Evolutionary conservation across 2,888 invertebrate genomes (phyloP), one percentile per base, ranked within the genome.

Genomic region (Eristalis tenax): DNA sequence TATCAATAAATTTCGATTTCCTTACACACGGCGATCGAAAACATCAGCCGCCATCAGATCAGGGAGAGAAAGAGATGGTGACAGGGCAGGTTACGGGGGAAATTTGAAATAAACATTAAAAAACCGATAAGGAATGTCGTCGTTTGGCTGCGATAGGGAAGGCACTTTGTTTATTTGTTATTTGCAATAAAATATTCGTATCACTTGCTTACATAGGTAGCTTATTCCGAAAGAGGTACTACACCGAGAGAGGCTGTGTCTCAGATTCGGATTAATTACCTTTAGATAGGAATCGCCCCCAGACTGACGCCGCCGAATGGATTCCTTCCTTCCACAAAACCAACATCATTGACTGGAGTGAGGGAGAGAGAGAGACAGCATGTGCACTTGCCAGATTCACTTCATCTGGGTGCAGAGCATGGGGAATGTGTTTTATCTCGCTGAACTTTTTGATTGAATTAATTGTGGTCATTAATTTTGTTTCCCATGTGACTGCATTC

Each of bases 391-490:
- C 57, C 64, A 56, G 69, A 78, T 78, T 86, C 22, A 86, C 86
- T 76, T 71, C 43, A n/a, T 15, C 18, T 38, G 64, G 11, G 28
- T 28, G 28, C 32, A 32, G 10, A 6, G 22, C 59, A 79, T 26
- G 69, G 57, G 69, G 59, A 61, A 23, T 22, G 28, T 63, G 68
- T 35, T 64, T 74, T 35, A 65, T 40, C 50, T 40, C 63, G 68
- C 13, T 65, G 64, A 64, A 50, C 69, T 74, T 86, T 86, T 83
- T 75, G 78, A 79, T 83, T 83, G 79, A 79, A 86, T 86, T 86
- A 86, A 82, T 86, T 86, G 70, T 74, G 70, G 59, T 83, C 86
- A 86, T 82, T 86, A 86, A 86, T 86, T 78, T 66, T 28, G 40
- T 69, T 70, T 40, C 32, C 76, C 77, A 59, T 78, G 40, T 86